Conservation (phyloP, 2,888 invertebrate species). For the Caradrina clavipalpis region DNA sequence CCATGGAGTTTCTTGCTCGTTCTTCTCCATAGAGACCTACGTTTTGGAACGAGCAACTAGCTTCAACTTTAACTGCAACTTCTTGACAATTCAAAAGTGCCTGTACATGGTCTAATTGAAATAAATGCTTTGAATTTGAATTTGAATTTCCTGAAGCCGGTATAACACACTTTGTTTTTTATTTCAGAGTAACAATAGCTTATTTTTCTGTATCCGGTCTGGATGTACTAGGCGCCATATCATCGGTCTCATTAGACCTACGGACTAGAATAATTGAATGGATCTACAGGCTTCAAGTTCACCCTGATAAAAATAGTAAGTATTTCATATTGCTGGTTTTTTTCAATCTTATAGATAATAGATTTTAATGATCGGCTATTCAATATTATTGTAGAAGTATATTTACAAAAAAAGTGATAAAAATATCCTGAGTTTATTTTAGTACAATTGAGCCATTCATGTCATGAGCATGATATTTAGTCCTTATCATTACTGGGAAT, state of each 20-base stretch:
- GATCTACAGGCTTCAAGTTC: conserved; percentile 97
- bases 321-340: conserved; percentile 52
- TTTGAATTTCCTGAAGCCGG: conserved; percentile 21
- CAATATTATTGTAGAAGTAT: too few species aligned
- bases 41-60: too few species aligned
- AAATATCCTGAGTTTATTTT: conserved; percentile 1
- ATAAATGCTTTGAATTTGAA: too few species aligned
- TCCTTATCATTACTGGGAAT: conserved; percentile 35
- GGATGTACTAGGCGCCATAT: conserved; percentile 95
- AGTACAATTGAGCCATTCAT: conserved; percentile 9
- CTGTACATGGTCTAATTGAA: too few species aligned
- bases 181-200: conserved; percentile 93
- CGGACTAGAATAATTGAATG: conserved; percentile 95
- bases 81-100: too few species aligned
- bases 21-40: too few species aligned
- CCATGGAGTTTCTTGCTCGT: too few species aligned
- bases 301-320: conserved; percentile 90
- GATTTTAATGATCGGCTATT: too few species aligned
- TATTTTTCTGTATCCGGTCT: conserved; percentile 98
- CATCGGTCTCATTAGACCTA: conserved; percentile 92
- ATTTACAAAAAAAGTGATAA: background rate
- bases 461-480: conserved; percentile 1
- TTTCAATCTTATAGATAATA: too few species aligned
- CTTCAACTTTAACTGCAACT: too few species aligned
- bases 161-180: background rate